Percentiles rank a stretch among this genome's conserved stretches.
Evolutionary conservation across 2,888 invertebrate genomes (phyloP).

Genomic region (Sarcophaga subvicina): DNA sequence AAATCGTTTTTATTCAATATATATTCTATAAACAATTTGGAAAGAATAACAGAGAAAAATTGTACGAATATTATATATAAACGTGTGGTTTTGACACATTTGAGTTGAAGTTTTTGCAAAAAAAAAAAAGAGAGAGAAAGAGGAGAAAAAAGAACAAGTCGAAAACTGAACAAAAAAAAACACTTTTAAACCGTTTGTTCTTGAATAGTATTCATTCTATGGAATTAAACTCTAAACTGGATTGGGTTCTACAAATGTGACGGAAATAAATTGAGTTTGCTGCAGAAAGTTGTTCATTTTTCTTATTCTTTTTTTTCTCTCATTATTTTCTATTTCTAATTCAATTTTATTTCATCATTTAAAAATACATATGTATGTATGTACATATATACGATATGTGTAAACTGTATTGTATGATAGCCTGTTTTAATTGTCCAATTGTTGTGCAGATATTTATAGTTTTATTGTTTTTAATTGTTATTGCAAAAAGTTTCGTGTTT

Average conservation of each 20-base stretch:
- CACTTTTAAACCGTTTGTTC: background rate
- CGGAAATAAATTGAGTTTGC: conserved; percentile 48
- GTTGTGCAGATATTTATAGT: conserved; percentile 39
- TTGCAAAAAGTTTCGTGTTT: conserved; percentile 9
- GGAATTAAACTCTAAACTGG: background rate
- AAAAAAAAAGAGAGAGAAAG: background rate
- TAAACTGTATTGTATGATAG: background rate
- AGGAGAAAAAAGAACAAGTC: background rate
- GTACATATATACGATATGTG: no score
- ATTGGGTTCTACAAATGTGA: conserved; percentile 38
- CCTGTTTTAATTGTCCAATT: conserved; percentile 28
- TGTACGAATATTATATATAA: conserved; percentile 51
- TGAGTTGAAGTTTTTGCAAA: conserved; percentile 41
- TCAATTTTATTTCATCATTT: conserved; percentile 11
- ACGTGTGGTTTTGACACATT: conserved; percentile 67
- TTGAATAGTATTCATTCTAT: background rate
- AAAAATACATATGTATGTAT: no score
- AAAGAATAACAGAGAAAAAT: conserved; percentile 41
- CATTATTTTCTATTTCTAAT: conserved; percentile 39
- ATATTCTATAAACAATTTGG: conserved; percentile 48
- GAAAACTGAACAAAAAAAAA: background rate
- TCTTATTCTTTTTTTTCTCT: conserved; percentile 1
- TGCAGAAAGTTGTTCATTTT: conserved; percentile 49
- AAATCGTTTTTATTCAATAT: conserved; percentile 52
- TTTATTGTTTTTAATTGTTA: conserved; percentile 26